A percentile compares a stretch with the other conserved stretches of the same genome.
Conservation (phyloP, 2,797 vertebrate species). For the Micromesistius poutassou region DNA sequence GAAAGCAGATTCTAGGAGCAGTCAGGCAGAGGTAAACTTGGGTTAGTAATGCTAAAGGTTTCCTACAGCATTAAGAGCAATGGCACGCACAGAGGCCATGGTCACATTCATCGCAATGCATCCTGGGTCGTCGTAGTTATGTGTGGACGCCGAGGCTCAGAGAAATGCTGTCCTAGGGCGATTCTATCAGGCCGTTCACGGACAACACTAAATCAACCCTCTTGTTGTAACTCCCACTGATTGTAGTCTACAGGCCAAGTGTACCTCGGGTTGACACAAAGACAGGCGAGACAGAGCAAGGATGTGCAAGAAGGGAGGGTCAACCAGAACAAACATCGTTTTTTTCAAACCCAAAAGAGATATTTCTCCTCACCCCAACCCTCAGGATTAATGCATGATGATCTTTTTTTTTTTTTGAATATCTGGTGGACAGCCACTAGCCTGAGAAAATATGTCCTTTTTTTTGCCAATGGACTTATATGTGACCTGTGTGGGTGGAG, state of each 20-base stretch:
- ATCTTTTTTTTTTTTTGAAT: constrained; percentile 72
- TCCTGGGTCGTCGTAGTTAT: background rate
- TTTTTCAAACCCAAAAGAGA: constrained; percentile 64
- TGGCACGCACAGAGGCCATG: background rate
- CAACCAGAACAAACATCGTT: constrained; percentile 70
- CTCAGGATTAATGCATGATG: constrained; percentile 68
- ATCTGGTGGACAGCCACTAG: constrained; percentile 50
- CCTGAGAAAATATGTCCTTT: constrained; percentile 58
- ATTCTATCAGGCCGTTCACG: constrained; percentile 31
- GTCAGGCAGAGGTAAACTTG: constrained; percentile 27
- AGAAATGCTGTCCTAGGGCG: constrained; percentile 29
- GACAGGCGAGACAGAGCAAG: constrained; percentile 54
- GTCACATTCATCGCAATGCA: background rate
- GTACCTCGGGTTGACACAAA: constrained; percentile 25
- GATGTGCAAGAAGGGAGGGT: constrained; percentile 48
- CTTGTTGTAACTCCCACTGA: constrained; percentile 31
- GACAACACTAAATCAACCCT: constrained; percentile 39
- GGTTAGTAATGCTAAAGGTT: constrained; percentile 21
- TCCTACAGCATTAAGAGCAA: constrained; percentile 13
- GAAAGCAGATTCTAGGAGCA: constrained; percentile 20
- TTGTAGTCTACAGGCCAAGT: constrained; percentile 24
- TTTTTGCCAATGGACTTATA: constrained; percentile 55
- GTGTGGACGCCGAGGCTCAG: background rate
- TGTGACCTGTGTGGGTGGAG: constrained; percentile 42
- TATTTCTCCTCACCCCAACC: constrained; percentile 66